Percentiles rank a stretch among this genome's conserved stretches.
Evolutionary conservation across 2,888 invertebrate genomes (phyloP).

Genomic region (Thalpophila matura): DNA sequence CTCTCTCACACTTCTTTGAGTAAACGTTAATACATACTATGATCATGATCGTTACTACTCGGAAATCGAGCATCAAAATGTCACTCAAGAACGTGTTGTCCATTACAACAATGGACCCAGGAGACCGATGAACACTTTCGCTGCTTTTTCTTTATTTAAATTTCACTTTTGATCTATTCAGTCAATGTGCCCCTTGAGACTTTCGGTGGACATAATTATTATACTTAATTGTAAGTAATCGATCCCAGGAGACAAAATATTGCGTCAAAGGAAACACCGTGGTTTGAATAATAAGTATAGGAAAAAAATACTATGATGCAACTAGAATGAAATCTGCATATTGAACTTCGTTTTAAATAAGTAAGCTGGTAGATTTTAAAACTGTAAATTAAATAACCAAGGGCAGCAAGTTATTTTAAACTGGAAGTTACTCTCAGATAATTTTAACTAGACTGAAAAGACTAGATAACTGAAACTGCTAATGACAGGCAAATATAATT

Average conservation of each 20-base stretch:
- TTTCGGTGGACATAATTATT: constrained; percentile 63
- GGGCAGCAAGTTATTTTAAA: background rate
- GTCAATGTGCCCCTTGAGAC: constrained; percentile 70
- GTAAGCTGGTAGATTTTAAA: background rate
- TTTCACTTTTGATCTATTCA: constrained; percentile 86
- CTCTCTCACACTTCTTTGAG: constrained; percentile 59
- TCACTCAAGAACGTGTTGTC: constrained; percentile 80
- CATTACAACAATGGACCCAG: constrained; percentile 83
- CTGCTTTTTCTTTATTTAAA: constrained; percentile 84
- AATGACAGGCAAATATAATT: constrained; percentile 33
- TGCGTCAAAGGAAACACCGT: constrained; percentile 61
- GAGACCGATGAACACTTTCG: constrained; percentile 85
- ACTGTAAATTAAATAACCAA: background rate
- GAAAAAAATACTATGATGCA: constrained; percentile 25
- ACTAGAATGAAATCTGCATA: constrained; percentile 6
- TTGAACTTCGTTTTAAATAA: background rate
- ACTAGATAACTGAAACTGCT: constrained; percentile 20
- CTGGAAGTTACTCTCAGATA: background rate
- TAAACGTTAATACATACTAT: constrained; percentile 55
- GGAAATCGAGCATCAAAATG: constrained; percentile 76
- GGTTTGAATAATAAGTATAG: constrained; percentile 29
- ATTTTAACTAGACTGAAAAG: too few species aligned
- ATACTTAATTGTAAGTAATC: constrained; percentile 66
- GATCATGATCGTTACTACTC: constrained; percentile 63
- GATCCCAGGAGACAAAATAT: constrained; percentile 65